These are phyloP conservation scores for Paracyclopina nana DNA, from an alignment of 1,140 invertebrate species.

Conservation along the genomic window DNA sequence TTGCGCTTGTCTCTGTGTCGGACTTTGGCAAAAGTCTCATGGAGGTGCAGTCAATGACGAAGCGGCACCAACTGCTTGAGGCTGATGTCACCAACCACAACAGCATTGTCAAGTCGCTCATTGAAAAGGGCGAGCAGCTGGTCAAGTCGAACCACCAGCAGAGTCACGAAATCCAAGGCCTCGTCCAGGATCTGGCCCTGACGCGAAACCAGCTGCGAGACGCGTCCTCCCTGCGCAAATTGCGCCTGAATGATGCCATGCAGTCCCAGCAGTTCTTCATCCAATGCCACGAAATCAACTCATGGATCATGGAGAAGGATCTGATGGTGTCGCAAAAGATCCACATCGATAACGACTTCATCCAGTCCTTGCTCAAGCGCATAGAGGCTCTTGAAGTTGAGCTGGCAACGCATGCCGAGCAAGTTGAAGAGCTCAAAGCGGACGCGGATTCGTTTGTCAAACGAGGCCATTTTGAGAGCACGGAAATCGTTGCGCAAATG, in stretches of 20 bases:
- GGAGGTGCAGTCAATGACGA: conserved; percentile 85
- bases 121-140: conserved; percentile 12
- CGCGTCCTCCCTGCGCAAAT: conserved; percentile 42
- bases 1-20: conserved; percentile 52
- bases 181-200: conserved; percentile 45
- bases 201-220: conserved; percentile 44
- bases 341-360: conserved; percentile 69
- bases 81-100: conserved; percentile 53
- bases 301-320: conserved; percentile 65
- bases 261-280: conserved; percentile 53
- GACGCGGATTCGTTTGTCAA: neutral
- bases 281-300: conserved; percentile 62
- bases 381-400: conserved; percentile 59
- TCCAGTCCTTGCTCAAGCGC: conserved; percentile 48
- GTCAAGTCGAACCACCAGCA: conserved; percentile 52
- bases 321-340: conserved; percentile 54
- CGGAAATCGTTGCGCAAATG: conserved; percentile 20
- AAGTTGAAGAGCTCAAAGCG: conserved; percentile 18
- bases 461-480: neutral
- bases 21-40: conserved; percentile 56
- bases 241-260: conserved; percentile 53
- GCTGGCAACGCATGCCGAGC: conserved; percentile 21
- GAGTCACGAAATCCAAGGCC: conserved; percentile 54
- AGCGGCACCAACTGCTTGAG: conserved; percentile 55
- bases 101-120: conserved; percentile 18